A percentile compares a stretch with the other conserved stretches of the same genome.
phyloP scores from a whole-genome alignment of 2,888 invertebrate species.

The Drosophila rubida region DNA sequence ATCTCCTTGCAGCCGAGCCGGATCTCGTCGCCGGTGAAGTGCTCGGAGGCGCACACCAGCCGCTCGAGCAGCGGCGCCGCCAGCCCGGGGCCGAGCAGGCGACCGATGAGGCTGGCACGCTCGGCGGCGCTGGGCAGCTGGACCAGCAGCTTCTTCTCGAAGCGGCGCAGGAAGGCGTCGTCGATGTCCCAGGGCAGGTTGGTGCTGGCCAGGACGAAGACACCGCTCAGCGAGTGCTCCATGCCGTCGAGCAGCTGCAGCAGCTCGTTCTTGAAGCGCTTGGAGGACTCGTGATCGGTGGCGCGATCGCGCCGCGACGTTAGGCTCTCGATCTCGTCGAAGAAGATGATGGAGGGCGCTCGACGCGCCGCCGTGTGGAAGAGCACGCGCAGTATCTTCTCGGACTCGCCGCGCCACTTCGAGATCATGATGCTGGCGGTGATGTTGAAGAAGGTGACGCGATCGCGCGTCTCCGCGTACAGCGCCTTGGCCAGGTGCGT shows the following conservation, averaged over 20 bases:
- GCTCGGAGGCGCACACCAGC: slow-evolving; percentile 88
- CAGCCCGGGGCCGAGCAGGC: slow-evolving; percentile 85
- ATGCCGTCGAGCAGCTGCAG: slow-evolving; percentile 94
- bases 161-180: slow-evolving; percentile 92
- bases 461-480: slow-evolving; percentile 89
- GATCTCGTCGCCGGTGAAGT: slow-evolving; percentile 95
- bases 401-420: slow-evolving; percentile 98
- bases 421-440: slow-evolving; percentile 95
- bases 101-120: slow-evolving; percentile 89
- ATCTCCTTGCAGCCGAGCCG: slow-evolving; percentile 95
- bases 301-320: slow-evolving; percentile 88
- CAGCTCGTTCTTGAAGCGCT: slow-evolving; percentile 95
- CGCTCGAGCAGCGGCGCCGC: slow-evolving; percentile 76
- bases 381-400: slow-evolving; percentile 94
- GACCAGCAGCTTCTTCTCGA: slow-evolving; percentile 94
- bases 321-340: slow-evolving; percentile 96
- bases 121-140: slow-evolving; percentile 90
- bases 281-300: slow-evolving; percentile 93
- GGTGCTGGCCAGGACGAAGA: slow-evolving; percentile 93
- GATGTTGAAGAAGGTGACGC: slow-evolving; percentile 95
- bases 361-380: slow-evolving; percentile 94
- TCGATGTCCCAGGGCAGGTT: slow-evolving; percentile 98
- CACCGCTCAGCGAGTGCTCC: slow-evolving; percentile 87
- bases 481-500: slow-evolving; percentile 95
- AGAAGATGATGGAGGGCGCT: slow-evolving; percentile 95